Evolutionary conservation across 2,888 invertebrate genomes (phyloP).

Genomic region (Lasioglossum malachurum): DNA sequence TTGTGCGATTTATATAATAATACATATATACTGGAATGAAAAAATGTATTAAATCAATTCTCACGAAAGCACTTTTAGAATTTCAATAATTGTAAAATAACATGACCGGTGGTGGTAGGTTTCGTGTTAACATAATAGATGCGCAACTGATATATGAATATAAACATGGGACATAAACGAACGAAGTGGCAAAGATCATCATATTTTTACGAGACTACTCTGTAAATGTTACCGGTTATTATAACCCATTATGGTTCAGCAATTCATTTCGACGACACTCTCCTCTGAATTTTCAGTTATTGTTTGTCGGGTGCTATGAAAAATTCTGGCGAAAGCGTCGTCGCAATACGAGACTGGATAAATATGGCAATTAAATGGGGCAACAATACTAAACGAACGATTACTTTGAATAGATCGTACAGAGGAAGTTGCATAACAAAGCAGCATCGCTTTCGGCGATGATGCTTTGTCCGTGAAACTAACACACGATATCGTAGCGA

Average conservation of each 20-base stretch:
- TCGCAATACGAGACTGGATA: background rate
- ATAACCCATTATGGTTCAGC: background rate
- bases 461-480: background rate
- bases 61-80: too few relatives aligned
- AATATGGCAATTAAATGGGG: background rate
- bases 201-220: background rate
- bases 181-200: background rate
- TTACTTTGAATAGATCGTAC: background rate
- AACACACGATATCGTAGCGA: background rate
- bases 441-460: slow-evolving; percentile 26
- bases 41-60: too few relatives aligned
- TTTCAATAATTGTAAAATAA: too few relatives aligned
- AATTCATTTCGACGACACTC: background rate
- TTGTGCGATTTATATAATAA: too few relatives aligned
- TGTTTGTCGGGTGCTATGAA: background rate
- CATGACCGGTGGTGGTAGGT: too few relatives aligned
- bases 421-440: slow-evolving; percentile 61
- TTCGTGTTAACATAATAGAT: background rate
- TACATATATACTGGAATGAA: too few relatives aligned
- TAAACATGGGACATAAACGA: background rate
- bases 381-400: background rate
- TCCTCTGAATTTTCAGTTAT: background rate
- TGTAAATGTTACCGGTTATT: background rate
- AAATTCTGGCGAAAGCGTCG: background rate
- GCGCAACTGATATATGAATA: background rate